A percentile compares a stretch with the other conserved stretches of the same genome.
These are phyloP conservation scores for Caiman crocodilus DNA, from an alignment of 2,797 vertebrate genomes.

Conservation along the genomic window DNA sequence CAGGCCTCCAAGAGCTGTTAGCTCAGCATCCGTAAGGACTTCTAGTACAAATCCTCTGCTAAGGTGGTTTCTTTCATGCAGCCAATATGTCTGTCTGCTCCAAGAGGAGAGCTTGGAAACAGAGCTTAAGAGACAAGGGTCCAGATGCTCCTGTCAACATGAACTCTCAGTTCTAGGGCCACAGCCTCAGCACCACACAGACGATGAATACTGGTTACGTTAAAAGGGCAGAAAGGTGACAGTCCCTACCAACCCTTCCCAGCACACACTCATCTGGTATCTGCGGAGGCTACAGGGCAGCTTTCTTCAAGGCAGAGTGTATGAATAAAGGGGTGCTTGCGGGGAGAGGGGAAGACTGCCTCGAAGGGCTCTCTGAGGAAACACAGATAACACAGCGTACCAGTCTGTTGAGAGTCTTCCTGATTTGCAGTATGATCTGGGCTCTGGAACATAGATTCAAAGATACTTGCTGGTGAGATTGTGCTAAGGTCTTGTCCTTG, in stretches of 20 bases:
- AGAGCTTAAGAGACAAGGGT: fast-evolving
- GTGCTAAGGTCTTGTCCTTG: slow-evolving; percentile 93
- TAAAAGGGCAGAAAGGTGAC: not conserved
- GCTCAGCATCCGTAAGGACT: not conserved
- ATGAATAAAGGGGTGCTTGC: not conserved
- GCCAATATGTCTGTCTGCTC: fast-evolving
- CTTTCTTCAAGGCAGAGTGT: not conserved
- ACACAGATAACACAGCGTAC: slow-evolving; percentile 70
- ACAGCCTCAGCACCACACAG: fast-evolving
- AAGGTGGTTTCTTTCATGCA: not conserved
- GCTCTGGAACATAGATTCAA: slow-evolving; percentile 98
- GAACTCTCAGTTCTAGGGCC: fast-evolving
- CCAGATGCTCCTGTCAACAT: not conserved
- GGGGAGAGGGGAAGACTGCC: not conserved
- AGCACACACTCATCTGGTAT: not conserved
- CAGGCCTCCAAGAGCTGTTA: not conserved
- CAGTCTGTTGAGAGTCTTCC: slow-evolving; percentile 89
- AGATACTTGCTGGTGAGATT: slow-evolving; percentile 94
- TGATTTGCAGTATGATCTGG: slow-evolving; percentile 90
- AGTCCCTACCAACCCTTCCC: not conserved
- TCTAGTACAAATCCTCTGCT: not conserved
- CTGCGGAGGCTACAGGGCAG: not conserved
- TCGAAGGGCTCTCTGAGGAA: not conserved
- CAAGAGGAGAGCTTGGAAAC: not conserved
- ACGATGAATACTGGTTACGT: not conserved